A percentile compares a stretch with the other conserved stretches of the same genome.
phyloP scores from a whole-genome alignment of 1,140 invertebrate species.

The Brachionus rotundiformis region DNA sequence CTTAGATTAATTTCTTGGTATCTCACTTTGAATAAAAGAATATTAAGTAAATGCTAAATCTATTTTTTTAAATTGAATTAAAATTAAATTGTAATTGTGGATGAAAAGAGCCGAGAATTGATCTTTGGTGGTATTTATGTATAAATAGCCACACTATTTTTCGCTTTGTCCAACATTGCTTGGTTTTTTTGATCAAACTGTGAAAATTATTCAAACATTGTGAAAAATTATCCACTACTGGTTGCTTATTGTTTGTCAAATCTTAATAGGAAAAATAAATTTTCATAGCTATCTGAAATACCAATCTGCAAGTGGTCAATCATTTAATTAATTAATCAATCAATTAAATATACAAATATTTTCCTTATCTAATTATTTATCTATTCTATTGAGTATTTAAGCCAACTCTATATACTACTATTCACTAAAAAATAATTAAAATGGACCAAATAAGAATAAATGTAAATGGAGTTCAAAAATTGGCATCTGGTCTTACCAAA shows the following conservation, averaged over 20 bases:
- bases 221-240: neutral
- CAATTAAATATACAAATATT: neutral
- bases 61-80: neutral
- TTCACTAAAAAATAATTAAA: neutral
- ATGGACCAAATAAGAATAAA: slow-evolving; percentile 30
- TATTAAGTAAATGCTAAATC: neutral
- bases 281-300: slow-evolving; percentile 1
- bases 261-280: neutral
- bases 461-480: slow-evolving; percentile 36
- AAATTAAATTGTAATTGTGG: neutral
- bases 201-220: neutral
- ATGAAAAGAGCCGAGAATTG: neutral
- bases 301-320: neutral
- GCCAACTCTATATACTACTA: too few species aligned
- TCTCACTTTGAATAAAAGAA: too few species aligned
- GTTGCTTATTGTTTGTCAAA: neutral
- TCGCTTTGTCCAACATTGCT: neutral
- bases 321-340: slow-evolving; percentile 5
- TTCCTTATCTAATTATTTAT: neutral
- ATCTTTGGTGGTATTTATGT: neutral
- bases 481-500: slow-evolving; percentile 35
- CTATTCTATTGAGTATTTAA: neutral
- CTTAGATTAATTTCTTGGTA: too few species aligned
- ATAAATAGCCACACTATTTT: neutral
- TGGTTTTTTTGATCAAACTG: neutral